Percentiles rank a stretch among this genome's conserved stretches.
phyloP scores from a whole-genome alignment of 2,888 invertebrate species.

The Acronicta psi region DNA sequence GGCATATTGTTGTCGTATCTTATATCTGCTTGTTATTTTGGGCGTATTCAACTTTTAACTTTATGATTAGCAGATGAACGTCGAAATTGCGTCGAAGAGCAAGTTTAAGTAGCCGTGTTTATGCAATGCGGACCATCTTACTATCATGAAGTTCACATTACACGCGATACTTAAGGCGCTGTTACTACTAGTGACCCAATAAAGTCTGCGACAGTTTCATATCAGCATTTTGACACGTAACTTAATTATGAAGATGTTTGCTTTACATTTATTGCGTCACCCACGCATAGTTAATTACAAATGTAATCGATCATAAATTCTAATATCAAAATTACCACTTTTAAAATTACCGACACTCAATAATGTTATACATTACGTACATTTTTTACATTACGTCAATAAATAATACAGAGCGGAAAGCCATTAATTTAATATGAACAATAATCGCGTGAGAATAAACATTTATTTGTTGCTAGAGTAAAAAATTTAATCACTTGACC shows the following conservation, averaged over 20 bases:
- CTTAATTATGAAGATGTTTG: constrained; percentile 68
- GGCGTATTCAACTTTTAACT: constrained; percentile 21
- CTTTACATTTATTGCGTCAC: constrained; percentile 66
- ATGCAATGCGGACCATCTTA: constrained; percentile 46
- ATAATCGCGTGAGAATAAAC: constrained; percentile 85
- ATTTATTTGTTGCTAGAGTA: constrained; percentile 78
- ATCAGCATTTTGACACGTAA: constrained; percentile 76
- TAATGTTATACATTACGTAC: constrained; percentile 56
- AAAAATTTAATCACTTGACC: constrained; percentile 80
- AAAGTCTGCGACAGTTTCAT: constrained; percentile 67
- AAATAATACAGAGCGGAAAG: constrained; percentile 69
- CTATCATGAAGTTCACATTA: constrained; percentile 71
- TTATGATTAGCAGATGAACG: constrained; percentile 6
- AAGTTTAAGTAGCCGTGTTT: constrained; percentile 19
- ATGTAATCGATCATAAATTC: constrained; percentile 43
- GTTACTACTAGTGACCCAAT: constrained; percentile 75
- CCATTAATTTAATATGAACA: constrained; percentile 77
- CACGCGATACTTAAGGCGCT: constrained; percentile 62
- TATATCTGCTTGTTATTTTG: constrained; percentile 37
- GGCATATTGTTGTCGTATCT: constrained; percentile 64
- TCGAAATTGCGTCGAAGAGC: constrained; percentile 12
- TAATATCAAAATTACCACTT: constrained; percentile 45
- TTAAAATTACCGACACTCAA: constrained; percentile 37
- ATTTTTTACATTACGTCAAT: constrained; percentile 69
- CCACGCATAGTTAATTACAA: constrained; percentile 41